phyloP scores from a whole-genome alignment of 2,888 invertebrate species.

The Poecilus cupreus region DNA sequence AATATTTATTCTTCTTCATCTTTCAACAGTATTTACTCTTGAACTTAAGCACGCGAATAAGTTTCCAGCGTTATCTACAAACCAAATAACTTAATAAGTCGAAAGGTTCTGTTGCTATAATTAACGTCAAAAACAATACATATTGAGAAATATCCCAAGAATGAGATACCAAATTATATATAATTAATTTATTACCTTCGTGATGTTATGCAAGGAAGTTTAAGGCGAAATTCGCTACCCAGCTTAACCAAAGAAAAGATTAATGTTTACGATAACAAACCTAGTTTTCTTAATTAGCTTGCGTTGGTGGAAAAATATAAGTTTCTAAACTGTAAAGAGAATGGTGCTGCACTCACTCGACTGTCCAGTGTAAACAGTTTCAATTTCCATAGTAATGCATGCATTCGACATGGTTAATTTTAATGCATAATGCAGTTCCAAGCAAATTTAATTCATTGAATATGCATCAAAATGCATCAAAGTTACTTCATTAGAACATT shows the following conservation, averaged over 20 bases:
- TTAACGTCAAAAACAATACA: slow-evolving; percentile 6
- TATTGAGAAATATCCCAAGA: background rate
- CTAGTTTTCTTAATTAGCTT: slow-evolving; percentile 27
- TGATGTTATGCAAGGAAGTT: slow-evolving; percentile 8
- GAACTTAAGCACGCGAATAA: background rate
- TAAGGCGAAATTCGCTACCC: background rate
- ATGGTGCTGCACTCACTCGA: background rate
- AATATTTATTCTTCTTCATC: too few relatives aligned
- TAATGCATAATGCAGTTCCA: background rate
- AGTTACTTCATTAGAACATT: background rate
- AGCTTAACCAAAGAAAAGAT: background rate
- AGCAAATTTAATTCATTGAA: background rate
- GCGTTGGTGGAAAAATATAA: slow-evolving; percentile 7
- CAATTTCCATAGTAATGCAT: slow-evolving; percentile 2
- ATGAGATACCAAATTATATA: slow-evolving; percentile 22
- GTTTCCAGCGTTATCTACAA: background rate
- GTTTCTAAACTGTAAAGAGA: background rate
- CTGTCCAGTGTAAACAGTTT: background rate
- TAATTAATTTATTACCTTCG: background rate
- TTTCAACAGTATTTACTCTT: background rate
- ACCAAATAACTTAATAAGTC: background rate
- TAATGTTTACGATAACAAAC: slow-evolving; percentile 25
- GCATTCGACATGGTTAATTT: background rate
- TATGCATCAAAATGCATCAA: slow-evolving; percentile 17
- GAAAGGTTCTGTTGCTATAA: background rate